Conservation (phyloP, 2,113 vertebrate species). For the Hippocampus barbouri region DNA sequence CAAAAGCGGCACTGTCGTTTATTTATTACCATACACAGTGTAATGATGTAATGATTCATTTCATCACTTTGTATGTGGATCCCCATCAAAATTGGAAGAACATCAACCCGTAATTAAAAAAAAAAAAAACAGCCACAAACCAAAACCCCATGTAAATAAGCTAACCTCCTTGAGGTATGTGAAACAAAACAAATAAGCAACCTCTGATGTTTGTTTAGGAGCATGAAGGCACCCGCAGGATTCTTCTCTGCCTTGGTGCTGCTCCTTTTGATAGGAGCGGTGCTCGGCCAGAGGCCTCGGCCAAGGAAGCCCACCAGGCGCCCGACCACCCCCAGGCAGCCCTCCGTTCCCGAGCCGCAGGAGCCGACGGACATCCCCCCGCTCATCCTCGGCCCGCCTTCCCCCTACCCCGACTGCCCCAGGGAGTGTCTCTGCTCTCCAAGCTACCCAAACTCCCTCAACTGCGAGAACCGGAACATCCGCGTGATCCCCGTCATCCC, state of each 20-base stretch:
- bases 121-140: background rate
- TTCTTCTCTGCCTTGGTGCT: slow-evolving; percentile 77
- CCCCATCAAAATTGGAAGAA: background rate
- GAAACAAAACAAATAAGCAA: background rate
- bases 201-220: slow-evolving; percentile 45
- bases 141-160: background rate
- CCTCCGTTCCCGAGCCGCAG: slow-evolving; percentile 66
- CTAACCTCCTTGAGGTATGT: no score
- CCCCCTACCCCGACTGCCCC: slow-evolving; percentile 84
- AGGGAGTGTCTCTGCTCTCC: slow-evolving; percentile 85
- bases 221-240: slow-evolving; percentile 80
- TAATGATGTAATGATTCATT: no score
- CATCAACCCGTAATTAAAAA: background rate
- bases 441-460: slow-evolving; percentile 84
- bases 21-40: no score
- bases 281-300: slow-evolving; percentile 46
- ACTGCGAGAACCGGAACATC: slow-evolving; percentile 96
- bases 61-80: no score
- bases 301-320: slow-evolving; percentile 65
- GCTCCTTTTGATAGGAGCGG: slow-evolving; percentile 76
- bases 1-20: no score
- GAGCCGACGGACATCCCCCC: slow-evolving; percentile 93
- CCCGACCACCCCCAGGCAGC: slow-evolving; percentile 44
- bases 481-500: slow-evolving; percentile 86
- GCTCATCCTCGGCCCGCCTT: slow-evolving; percentile 81